phyloP scores from a whole-genome alignment of 1,140 invertebrate species.

The Sarcophaga peregrina region DNA sequence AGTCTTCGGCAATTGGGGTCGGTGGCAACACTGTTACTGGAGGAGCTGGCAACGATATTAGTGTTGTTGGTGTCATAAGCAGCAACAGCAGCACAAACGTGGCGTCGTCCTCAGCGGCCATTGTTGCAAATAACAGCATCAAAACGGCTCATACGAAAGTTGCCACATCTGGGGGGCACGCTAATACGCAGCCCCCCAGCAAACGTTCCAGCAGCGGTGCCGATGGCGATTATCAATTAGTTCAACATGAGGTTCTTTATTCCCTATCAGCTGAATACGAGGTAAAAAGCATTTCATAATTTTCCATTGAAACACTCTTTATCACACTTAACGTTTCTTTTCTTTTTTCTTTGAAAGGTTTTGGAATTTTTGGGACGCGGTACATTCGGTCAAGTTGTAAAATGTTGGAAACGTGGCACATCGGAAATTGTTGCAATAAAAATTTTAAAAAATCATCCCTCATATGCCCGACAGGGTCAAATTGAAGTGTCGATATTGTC shows the following conservation, averaged over 20 bases:
- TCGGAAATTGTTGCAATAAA: constrained; percentile 99
- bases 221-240: constrained; percentile 97
- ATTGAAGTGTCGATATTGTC: constrained; percentile 99
- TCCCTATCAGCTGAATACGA: constrained; percentile 94
- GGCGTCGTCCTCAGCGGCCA: constrained; percentile 28
- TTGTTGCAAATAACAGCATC: constrained; percentile 54
- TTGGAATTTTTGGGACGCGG: constrained; percentile 98
- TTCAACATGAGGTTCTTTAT: constrained; percentile 98
- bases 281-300: constrained; percentile 52
- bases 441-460: constrained; percentile 99
- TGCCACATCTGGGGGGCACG: constrained; percentile 66
- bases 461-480: constrained; percentile 98
- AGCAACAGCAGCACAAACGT: constrained; percentile 42
- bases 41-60: constrained; percentile 32
- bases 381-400: constrained; percentile 99
- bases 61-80: constrained; percentile 44
- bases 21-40: background rate
- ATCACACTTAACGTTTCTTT: background rate
- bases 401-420: constrained; percentile 99
- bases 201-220: constrained; percentile 77
- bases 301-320: background rate
- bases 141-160: constrained; percentile 67
- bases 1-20: background rate
- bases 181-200: constrained; percentile 66
- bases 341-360: constrained; percentile 73